Conservation (phyloP, 37 sponge, comb jelly and placozoan genomes). For the Chondrosia reniformis region DNA sequence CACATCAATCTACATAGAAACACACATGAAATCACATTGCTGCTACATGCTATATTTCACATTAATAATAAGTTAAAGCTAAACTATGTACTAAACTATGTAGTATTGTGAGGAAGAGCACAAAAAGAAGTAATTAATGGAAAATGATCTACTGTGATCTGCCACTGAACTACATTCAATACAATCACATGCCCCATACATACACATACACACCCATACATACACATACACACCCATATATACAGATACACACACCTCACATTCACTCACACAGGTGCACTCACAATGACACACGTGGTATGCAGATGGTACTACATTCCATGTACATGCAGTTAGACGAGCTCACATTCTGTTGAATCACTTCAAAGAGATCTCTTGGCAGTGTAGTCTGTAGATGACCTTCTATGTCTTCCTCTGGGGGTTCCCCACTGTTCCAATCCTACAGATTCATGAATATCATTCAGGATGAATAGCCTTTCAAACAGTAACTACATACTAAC, state of each 20-base stretch:
- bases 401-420: slow-evolving; percentile 53
- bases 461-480: too few species aligned
- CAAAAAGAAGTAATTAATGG: background rate
- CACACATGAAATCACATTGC: background rate
- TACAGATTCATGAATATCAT: too few species aligned
- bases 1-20: slow-evolving; percentile 27
- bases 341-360: slow-evolving; percentile 53
- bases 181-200: background rate
- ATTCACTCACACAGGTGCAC: background rate
- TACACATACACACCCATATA: background rate
- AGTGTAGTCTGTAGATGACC: background rate
- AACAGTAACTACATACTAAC: background rate
- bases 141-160: background rate
- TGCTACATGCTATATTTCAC: background rate
- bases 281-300: background rate
- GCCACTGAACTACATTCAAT: background rate
- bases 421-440: slow-evolving; percentile 42
- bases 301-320: background rate
- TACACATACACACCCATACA: background rate
- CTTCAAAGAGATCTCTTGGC: background rate
- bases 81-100: too few species aligned
- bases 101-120: too few species aligned
- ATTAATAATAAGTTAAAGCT: too few species aligned
- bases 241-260: background rate
- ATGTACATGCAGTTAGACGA: background rate